Base-by-base conservation (phyloP, 2,113 vertebrate genomes). In the Cochlearius cochlearius region DNA sequence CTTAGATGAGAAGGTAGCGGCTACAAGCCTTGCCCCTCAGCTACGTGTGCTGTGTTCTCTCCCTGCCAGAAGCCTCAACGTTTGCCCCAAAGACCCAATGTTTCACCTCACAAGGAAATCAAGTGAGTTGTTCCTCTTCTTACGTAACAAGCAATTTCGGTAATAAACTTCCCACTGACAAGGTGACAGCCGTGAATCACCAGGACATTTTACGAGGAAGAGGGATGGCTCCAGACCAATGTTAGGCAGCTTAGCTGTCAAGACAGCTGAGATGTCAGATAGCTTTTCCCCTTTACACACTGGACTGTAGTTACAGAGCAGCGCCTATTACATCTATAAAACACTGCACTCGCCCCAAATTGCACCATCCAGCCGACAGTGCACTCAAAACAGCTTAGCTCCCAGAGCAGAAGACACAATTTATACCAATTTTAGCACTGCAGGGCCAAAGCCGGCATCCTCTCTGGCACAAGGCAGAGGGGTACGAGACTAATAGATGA, bases 21-120 rank as follows among this genome's bases (percentile, higher is more conserved):
- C 39, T 86, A 32, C 18, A 76, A 79, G 45, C 30, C 45, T 29
- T 75, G 29, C 20, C 43, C 20, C 38, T 56, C 64, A 76, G 36
- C 16, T 66, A 25, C 1, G 0, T 9, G 8, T 11, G 15, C 34
- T 34, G 12, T 11, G 1, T 15, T 78, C 43, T 72, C 25, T 38
- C 17, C 29, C 8, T 43, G 41, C 16, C 16, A 79, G 18, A 62
- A 87, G 22, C 20, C 47, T 74, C 27, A 67, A 62, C 11, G 5
- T 4, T 56, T 59, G 25, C 20, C 29, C 20, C 38, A 59, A 53
- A 77, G 14, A 87, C 50, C 6, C 22, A 55, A 4, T 10, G 15
- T 17, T 66, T 80, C 25, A 39, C 3, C 30, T 52, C 49, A 77
- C 34, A 38, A 56, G 26, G 34, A 63, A 89, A 60, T 3, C 25